Evolutionary conservation across 2,797 vertebrate species (phyloP).

Genomic region (Tarsius wallacei): DNA sequence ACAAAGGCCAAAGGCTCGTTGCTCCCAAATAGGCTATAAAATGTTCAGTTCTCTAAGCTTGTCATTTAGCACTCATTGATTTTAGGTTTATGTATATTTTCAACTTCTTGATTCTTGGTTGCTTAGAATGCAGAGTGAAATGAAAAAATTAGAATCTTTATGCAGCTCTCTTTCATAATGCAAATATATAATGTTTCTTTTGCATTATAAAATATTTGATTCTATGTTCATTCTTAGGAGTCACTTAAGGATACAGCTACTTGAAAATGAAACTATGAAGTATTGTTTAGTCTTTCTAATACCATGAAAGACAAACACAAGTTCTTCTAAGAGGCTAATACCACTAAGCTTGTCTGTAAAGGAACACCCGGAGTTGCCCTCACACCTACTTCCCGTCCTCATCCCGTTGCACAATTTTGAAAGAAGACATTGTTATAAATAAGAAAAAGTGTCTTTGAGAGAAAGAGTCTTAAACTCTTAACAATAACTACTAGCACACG

Average conservation of each 20-base stretch:
- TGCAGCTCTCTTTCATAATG: background rate
- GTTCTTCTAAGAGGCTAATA: background rate
- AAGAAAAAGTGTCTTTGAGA: background rate
- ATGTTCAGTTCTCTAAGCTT: background rate
- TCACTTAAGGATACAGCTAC: conserved; percentile 20
- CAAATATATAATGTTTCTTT: conserved; percentile 43
- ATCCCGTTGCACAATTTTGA: background rate
- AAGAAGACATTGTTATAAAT: background rate
- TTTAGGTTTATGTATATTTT: conserved; percentile 53
- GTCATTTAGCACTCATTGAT: background rate
- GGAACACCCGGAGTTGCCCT: background rate
- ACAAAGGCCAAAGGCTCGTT: conserved; percentile 1
- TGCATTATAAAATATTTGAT: conserved; percentile 19
- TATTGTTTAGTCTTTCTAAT: conserved; percentile 7
- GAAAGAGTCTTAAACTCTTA: background rate
- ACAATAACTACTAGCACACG: too few species aligned
- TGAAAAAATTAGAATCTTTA: background rate
- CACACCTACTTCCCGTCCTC: too few species aligned
- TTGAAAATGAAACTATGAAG: conserved; percentile 22
- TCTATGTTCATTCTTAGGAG: background rate
- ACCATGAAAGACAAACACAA: conserved; percentile 31
- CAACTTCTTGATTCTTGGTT: conserved; percentile 11
- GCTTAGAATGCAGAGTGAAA: conserved; percentile 45
- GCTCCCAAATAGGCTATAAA: background rate
- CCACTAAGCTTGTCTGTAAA: background rate